Evolutionary conservation across 2,113 vertebrate genomes (phyloP), one percentile per base, ranked within the genome.

Genomic region (Dunckerocampus dactyliophorus): DNA sequence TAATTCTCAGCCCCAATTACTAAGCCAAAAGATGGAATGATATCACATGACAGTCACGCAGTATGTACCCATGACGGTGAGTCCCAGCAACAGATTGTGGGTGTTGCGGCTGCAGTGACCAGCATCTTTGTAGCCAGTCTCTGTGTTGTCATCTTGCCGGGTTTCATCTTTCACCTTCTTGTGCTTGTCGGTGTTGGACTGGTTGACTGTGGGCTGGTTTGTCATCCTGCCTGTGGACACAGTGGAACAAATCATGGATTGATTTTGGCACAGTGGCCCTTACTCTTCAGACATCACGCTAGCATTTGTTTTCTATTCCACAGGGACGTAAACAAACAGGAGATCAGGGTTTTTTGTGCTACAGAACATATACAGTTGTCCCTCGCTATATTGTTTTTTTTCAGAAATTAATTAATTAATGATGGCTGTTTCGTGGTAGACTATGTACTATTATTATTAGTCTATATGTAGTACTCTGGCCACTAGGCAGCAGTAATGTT

Each of bases 61-160:
- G 43, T 52, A 15, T 49, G 0, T 76, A 93, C 92, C 92, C 60
- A 87, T 16, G 21, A 93, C 76, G 17, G 92, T 93, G 77, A 93
- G 82, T 39, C 82, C 81, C 47, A 93, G 89, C 24, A 93, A 88
- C 39, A 92, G 81, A 72, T 83, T 91, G 73, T 89, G 85, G 54
- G 76, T 79, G 63, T 90, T 81, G 80, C 88, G 89, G 69, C 85
- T 85, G 51, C 91, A 92, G 80, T 88, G 80, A 51, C 72, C 81
- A 0, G 77, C 88, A 61, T 81, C 86, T 77, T 84, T 91, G 43
- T 75, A 80, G 0, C 46, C 82, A 1, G 73, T 34, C 0, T 86
- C 85, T 0, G 79, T 83, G 74, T 71, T 75, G 74, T 86, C 85
- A 67, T 87, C 84, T 47, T 58, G 76, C 12, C 75, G 73, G 45